Evolutionary conservation across 2,113 vertebrate species (phyloP).

Genomic region (Cololabis saira): DNA sequence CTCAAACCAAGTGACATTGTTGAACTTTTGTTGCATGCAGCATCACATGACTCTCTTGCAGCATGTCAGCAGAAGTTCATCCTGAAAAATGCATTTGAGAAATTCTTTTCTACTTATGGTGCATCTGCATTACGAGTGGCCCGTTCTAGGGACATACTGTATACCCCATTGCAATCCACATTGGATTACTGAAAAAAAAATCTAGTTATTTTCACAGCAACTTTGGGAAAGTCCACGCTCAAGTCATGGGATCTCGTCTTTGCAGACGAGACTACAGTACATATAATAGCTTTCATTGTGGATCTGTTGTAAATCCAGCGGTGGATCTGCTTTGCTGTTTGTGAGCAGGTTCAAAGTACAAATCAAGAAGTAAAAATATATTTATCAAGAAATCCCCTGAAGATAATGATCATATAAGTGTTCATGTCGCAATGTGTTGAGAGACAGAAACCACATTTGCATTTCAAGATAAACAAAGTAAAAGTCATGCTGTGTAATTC

Average conservation of each 20-base stretch:
- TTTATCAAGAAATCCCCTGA: conserved; percentile 41
- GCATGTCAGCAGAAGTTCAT: too few relatives aligned
- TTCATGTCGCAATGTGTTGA: conserved; percentile 28
- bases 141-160: conserved; percentile 24
- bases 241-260: conserved; percentile 20
- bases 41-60: too few relatives aligned
- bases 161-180: conserved; percentile 28
- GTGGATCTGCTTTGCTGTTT: conserved; percentile 19
- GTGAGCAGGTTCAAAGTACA: conserved; percentile 35
- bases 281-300: conserved; percentile 14
- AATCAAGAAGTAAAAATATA: conserved; percentile 14
- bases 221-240: conserved; percentile 50
- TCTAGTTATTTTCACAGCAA: neutral
- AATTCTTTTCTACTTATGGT: conserved; percentile 15
- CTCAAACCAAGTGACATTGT: conserved; percentile 37
- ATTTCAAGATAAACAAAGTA: too few relatives aligned
- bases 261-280: conserved; percentile 8
- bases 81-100: conserved; percentile 10
- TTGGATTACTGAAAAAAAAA: conserved; percentile 19
- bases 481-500: too few relatives aligned
- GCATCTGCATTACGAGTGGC: conserved; percentile 41
- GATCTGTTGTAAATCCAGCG: conserved; percentile 30
- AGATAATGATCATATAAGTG: conserved; percentile 19
- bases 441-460: neutral
- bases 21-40: neutral